Conservation (phyloP, 1,140 invertebrate genomes). For the Mizuhopecten yessoensis region DNA sequence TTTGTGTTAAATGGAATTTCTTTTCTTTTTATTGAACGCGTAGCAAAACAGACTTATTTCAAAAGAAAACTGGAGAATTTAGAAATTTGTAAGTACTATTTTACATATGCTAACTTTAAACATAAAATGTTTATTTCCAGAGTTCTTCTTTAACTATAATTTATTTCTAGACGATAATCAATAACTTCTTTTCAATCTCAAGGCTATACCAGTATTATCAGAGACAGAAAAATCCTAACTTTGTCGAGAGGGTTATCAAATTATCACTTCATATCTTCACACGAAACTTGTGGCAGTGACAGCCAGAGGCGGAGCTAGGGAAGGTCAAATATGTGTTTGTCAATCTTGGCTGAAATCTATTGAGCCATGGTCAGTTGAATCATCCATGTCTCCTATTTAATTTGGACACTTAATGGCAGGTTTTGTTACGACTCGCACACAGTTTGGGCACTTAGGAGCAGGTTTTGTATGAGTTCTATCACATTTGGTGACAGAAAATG, state of each 20-base stretch:
- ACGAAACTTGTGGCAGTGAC: neutral
- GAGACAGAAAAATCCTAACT: too few relatives aligned
- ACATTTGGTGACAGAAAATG: slow-evolving; percentile 14
- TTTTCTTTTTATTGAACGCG: too few relatives aligned
- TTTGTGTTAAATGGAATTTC: too few relatives aligned
- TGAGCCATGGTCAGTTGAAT: neutral
- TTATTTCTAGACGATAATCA: too few relatives aligned
- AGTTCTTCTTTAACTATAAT: too few relatives aligned
- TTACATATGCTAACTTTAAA: too few relatives aligned
- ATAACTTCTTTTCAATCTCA: too few relatives aligned
- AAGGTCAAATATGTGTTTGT: neutral
- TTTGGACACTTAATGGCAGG: neutral
- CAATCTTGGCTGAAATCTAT: neutral
- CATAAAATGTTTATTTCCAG: too few relatives aligned
- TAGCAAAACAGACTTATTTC: too few relatives aligned
- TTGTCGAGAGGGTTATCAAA: neutral
- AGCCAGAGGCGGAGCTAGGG: neutral
- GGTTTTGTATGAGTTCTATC: neutral
- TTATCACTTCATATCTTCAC: neutral
- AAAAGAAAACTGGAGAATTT: too few relatives aligned
- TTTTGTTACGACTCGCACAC: neutral
- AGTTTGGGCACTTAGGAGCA: neutral
- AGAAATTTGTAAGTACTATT: too few relatives aligned
- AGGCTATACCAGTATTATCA: too few relatives aligned
- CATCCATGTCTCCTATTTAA: neutral